Evolutionary conservation across 2,113 vertebrate genomes (phyloP), one percentile per base, ranked within the genome.

Genomic region (Protobothrops flavoviridis): DNA sequence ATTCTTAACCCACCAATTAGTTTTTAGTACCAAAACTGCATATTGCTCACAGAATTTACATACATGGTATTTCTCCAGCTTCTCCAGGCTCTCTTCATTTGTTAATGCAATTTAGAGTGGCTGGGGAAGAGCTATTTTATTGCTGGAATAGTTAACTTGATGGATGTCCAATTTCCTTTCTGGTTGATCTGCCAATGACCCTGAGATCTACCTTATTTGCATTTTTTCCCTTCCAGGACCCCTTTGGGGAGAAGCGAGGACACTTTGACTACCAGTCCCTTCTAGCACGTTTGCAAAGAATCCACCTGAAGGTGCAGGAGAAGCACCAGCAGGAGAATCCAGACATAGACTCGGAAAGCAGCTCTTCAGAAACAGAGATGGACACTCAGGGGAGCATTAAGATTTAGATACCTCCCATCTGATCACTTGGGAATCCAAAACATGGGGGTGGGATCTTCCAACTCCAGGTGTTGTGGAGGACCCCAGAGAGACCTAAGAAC

Each of bases 221-320:
- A 26, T n/a, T 43, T 59, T 53, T 88, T 93, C 55, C 55, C 26
- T 96, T 93, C 29, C 91, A 99, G 99, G 99, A 99, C 96, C 99
- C 99, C 24, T 99, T 99, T 53, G 99, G 99, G 0, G 99, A 99
- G 90, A 99, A 99, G 96, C 98, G 99, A 7, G 99, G 99, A 17
- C 98, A 98, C 91, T 99, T 99, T 39, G 99, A 99, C 97, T 99
- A 99, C 96, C 99, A 99, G 97, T 98, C 98, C 95, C 97, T 99
- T 61, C 96, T 99, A 96, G 96, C 96, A 87, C 98, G 99, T 85
- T 98, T 99, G 94, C 95, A 98, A 69, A 97, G 98, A 91, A 99
- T 98, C 81, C 98, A 99, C 91, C 98, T 98, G 97, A 98, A 98
- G 94, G 97, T 99, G 95, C 97, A 98, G 88, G 99, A 99, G 97